Evolutionary conservation across 2,797 vertebrate genomes (phyloP).

Genomic region (Chelidonichthys spinosus): DNA sequence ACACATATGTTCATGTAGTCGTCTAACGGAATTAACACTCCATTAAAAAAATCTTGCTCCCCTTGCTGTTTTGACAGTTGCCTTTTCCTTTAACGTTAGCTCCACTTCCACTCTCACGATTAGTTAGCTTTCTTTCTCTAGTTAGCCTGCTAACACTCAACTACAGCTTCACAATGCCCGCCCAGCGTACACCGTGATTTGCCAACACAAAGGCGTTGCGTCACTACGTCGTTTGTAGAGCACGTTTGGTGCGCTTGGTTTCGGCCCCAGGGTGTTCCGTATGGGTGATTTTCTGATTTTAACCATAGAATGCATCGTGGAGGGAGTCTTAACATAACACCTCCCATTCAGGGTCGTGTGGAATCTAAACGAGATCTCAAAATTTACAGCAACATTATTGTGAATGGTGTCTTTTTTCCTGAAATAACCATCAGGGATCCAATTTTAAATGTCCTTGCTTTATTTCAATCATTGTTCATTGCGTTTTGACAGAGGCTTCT

Average conservation of each 20-base stretch:
- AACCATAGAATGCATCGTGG: background rate
- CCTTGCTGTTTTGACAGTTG: slow-evolving; percentile 77
- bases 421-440: background rate
- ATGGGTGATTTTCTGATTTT: background rate
- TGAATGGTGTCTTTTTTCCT: slow-evolving; percentile 42
- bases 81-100: slow-evolving; percentile 75
- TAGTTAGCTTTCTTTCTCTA: slow-evolving; percentile 85
- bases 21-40: slow-evolving; percentile 40
- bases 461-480: background rate
- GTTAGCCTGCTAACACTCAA: slow-evolving; percentile 83
- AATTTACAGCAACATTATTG: slow-evolving; percentile 21
- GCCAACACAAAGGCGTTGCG: slow-evolving; percentile 65
- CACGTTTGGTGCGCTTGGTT: slow-evolving; percentile 59
- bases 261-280: background rate
- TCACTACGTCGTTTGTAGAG: slow-evolving; percentile 42
- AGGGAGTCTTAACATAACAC: slow-evolving; percentile 8
- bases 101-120: slow-evolving; percentile 82
- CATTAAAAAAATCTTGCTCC: slow-evolving; percentile 51
- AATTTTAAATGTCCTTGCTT: background rate
- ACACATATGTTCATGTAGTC: slow-evolving; percentile 54
- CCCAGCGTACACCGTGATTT: slow-evolving; percentile 75
- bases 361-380: background rate
- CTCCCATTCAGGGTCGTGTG: background rate
- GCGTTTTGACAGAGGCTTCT: background rate
- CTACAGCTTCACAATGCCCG: slow-evolving; percentile 80